A percentile compares a stretch with the other conserved stretches of the same genome.
phyloP scores from a whole-genome alignment of 2,797 vertebrate species.

The Intellagama lesueurii region DNA sequence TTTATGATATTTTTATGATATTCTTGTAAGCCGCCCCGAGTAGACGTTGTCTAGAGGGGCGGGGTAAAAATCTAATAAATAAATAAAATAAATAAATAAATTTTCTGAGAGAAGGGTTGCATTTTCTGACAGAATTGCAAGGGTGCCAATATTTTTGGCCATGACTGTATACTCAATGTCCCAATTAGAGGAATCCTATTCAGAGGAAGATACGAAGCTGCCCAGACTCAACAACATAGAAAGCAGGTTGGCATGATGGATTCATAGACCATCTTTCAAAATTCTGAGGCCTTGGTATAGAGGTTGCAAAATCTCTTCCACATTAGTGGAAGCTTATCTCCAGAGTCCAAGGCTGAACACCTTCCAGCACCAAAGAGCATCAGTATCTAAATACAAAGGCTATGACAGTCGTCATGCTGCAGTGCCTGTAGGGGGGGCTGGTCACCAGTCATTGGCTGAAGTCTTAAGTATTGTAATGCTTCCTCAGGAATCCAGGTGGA shows the following conservation, averaged over 20 bases:
- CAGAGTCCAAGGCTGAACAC: neutral
- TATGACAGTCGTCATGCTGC: no score
- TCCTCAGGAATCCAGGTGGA: no score
- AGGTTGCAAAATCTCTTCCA: neutral
- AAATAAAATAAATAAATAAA: no score
- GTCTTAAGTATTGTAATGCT: no score
- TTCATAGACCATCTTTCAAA: neutral
- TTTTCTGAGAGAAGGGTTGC: neutral
- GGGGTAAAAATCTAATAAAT: no score
- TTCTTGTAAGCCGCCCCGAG: no score
- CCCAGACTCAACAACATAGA: neutral
- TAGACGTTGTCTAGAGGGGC: no score
- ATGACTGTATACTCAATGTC: neutral
- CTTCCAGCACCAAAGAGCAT: neutral
- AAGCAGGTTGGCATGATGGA: neutral
- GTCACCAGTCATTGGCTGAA: no score
- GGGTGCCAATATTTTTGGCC: no score
- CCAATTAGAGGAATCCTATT: neutral
- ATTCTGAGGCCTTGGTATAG: neutral
- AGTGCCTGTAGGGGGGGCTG: no score
- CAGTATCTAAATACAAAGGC: neutral
- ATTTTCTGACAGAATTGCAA: no score
- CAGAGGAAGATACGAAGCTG: neutral
- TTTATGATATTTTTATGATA: no score
- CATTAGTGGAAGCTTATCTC: neutral